Percentiles rank a stretch among this genome's conserved stretches.
These are phyloP conservation scores for Sitta carolinensis DNA, from an alignment of 2,797 vertebrate species.

Conservation along the genomic window DNA sequence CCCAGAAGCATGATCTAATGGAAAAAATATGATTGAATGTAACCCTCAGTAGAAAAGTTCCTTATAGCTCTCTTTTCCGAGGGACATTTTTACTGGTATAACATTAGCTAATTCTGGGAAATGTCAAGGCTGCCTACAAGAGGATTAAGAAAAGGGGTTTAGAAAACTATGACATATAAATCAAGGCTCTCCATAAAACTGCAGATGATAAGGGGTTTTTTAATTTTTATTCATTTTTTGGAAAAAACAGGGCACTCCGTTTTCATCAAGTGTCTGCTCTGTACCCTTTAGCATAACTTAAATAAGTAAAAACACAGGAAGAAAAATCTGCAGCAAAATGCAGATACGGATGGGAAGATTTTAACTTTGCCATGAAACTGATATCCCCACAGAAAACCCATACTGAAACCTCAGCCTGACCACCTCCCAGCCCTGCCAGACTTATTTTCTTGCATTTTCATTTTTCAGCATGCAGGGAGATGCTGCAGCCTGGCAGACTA, in stretches of 20 bases:
- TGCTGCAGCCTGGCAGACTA: not conserved
- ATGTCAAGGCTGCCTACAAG: not conserved
- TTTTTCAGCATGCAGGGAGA: not conserved
- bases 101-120: constrained; percentile 18
- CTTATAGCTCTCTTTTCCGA: not conserved
- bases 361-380: not conserved
- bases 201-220: not conserved
- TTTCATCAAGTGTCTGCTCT: not conserved
- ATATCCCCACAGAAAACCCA: not conserved
- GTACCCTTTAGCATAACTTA: not conserved
- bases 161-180: not conserved
- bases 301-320: not conserved
- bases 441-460: not conserved
- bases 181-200: not conserved
- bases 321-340: not conserved
- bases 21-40: not conserved
- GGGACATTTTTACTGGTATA: not conserved
- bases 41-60: not conserved
- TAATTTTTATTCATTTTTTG: not conserved
- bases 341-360: not conserved
- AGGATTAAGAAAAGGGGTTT: not conserved
- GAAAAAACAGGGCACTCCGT: not conserved
- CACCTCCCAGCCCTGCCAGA: not conserved
- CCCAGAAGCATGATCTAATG: not conserved
- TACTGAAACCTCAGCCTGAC: not conserved